Evolutionary conservation across 2,113 vertebrate species (phyloP).

Genomic region (Hylia prasina): DNA sequence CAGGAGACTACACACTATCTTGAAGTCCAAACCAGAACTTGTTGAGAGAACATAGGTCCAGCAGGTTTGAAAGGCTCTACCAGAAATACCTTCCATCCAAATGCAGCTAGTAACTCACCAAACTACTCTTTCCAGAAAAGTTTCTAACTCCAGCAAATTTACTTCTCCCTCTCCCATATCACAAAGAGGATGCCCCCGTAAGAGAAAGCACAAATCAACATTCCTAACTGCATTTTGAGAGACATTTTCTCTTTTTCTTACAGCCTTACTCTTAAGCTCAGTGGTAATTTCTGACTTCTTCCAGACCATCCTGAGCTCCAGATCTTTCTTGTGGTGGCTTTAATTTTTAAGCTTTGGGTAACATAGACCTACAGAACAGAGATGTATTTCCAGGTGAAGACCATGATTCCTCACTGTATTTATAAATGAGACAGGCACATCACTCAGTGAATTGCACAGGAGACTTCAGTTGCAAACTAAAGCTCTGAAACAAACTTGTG

Average conservation of each 20-base stretch:
- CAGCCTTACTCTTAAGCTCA: not conserved
- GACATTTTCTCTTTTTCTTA: not conserved
- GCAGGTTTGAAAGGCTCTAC: not conserved
- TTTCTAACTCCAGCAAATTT: not conserved
- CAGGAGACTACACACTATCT: accelerated
- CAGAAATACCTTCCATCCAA: not conserved
- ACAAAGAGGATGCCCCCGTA: not conserved
- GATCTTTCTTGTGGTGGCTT: not conserved
- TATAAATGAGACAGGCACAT: not conserved
- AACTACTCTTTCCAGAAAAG: not conserved
- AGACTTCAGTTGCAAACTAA: not conserved
- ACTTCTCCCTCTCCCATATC: not conserved
- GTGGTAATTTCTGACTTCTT: not conserved
- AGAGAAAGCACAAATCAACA: not conserved
- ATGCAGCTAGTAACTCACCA: not conserved
- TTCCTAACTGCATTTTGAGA: not conserved
- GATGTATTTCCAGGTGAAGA: not conserved
- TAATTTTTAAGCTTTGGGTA: not conserved
- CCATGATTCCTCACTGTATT: not conserved
- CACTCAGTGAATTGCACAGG: not conserved
- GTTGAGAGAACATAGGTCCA: not conserved
- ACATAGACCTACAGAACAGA: not conserved
- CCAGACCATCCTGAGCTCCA: not conserved
- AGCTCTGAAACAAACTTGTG: not conserved
- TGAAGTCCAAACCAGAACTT: not conserved